A percentile compares a stretch with the other conserved stretches of the same genome.
Evolutionary conservation across 2,888 invertebrate species (phyloP).

Genomic region (Melieria crassipennis): DNA sequence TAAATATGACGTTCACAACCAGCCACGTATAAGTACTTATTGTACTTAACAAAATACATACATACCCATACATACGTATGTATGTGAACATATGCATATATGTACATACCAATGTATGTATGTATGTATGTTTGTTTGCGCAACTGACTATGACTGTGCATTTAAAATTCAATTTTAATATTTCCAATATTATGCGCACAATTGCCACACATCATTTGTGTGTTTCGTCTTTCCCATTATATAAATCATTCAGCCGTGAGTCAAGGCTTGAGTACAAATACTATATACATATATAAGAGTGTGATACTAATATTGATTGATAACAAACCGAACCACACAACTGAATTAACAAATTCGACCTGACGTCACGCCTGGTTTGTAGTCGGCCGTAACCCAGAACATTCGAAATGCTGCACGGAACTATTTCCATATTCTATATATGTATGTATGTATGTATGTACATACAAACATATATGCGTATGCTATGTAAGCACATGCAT

Average conservation of each 20-base stretch:
- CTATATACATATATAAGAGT: no score
- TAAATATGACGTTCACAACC: background rate
- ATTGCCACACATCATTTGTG: slow-evolving; percentile 6
- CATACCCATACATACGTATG: background rate
- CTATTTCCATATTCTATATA: no score
- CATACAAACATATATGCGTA: background rate
- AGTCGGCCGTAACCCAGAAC: no score
- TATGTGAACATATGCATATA: background rate
- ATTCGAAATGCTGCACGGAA: no score
- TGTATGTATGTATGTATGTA: background rate
- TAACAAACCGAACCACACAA: no score
- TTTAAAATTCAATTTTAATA: background rate
- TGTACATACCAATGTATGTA: slow-evolving; percentile 3
- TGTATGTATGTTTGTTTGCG: background rate
- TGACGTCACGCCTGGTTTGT: no score
- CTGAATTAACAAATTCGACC: no score
- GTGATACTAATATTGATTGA: no score
- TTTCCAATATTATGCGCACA: no score
- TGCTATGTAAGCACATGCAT: background rate
- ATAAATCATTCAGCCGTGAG: no score
- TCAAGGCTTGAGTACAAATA: no score
- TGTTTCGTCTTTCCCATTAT: background rate
- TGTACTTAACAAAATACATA: background rate
- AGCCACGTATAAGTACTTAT: background rate
- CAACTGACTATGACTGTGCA: background rate